A percentile compares a stretch with the other conserved stretches of the same genome.
Conservation (phyloP, 2,113 vertebrate species). For the Platichthys stellatus region DNA sequence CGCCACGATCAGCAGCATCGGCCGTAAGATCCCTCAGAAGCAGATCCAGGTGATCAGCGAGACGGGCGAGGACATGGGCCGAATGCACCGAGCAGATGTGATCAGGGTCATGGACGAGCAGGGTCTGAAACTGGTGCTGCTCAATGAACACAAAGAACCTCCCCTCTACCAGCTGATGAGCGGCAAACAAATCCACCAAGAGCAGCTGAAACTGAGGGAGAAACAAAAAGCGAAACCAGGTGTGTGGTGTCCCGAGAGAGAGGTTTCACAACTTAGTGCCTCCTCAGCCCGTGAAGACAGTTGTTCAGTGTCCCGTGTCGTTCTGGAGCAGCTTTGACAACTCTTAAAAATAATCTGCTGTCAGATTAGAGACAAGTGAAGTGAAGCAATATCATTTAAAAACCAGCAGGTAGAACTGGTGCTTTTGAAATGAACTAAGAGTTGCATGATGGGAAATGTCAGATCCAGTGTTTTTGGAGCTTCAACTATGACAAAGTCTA, state of each 20-base stretch:
- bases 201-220: conserved; percentile 85
- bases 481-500: too few relatives aligned
- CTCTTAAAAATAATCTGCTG: not conserved
- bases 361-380: not conserved
- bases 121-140: conserved; percentile 85
- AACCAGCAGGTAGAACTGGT: too few relatives aligned
- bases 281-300: not conserved
- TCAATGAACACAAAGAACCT: conserved; percentile 79
- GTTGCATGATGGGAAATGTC: too few relatives aligned
- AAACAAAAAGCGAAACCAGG: conserved; percentile 84
- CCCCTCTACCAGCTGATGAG: conserved; percentile 91
- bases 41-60: conserved; percentile 85
- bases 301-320: too few relatives aligned
- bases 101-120: conserved; percentile 86
- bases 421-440: too few relatives aligned
- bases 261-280: too few relatives aligned
- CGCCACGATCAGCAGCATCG: conserved; percentile 78
- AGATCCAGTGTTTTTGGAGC: too few relatives aligned
- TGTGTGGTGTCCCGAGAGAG: conserved; percentile 50
- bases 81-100: conserved; percentile 86
- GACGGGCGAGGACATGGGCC: conserved; percentile 86
- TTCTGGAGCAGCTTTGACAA: not conserved
- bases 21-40: conserved; percentile 86
- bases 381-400: too few relatives aligned
- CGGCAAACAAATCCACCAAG: conserved; percentile 88